Conservation (phyloP, 1,140 invertebrate species). For the Papilio helenus region DNA sequence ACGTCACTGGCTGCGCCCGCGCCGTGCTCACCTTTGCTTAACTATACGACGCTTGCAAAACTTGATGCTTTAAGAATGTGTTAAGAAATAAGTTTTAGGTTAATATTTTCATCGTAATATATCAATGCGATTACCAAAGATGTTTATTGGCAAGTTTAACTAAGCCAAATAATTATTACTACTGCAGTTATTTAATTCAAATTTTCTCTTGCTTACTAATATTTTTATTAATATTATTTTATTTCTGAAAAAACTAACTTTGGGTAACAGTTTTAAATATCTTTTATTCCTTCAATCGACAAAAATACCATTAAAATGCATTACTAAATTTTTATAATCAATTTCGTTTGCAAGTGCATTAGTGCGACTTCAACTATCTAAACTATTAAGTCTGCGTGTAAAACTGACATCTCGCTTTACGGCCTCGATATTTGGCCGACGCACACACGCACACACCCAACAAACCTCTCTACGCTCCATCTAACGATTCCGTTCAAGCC, state of each 20-base stretch:
- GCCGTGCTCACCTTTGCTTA: constrained; percentile 75
- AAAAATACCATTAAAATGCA: too few relatives aligned
- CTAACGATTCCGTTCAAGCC: constrained; percentile 54
- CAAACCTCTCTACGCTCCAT: constrained; percentile 49
- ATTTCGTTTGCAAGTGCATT: not conserved
- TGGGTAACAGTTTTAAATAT: too few relatives aligned
- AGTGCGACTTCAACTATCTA: not conserved
- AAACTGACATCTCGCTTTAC: constrained; percentile 11
- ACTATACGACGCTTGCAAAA: constrained; percentile 48
- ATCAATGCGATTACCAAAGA: constrained; percentile 13
- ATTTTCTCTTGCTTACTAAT: not conserved
- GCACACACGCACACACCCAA: not conserved
- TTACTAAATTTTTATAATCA: too few relatives aligned
- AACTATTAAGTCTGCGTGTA: not conserved
- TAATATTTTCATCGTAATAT: constrained; percentile 2
- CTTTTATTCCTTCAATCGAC: too few relatives aligned
- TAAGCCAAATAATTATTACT: not conserved
- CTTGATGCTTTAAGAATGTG: constrained; percentile 54
- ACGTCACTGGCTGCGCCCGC: constrained; percentile 77
- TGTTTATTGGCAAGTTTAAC: not conserved
- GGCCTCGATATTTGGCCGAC: constrained; percentile 1
- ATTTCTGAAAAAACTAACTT: not conserved
- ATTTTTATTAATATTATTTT: not conserved
- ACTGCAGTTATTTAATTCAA: not conserved
- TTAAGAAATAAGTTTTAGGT: constrained; percentile 23